Percentiles rank a stretch among this genome's conserved stretches.
These are phyloP conservation scores for Chaetogeoica ovagalla DNA, from an alignment of 2,888 invertebrate genomes.

Conservation along the genomic window DNA sequence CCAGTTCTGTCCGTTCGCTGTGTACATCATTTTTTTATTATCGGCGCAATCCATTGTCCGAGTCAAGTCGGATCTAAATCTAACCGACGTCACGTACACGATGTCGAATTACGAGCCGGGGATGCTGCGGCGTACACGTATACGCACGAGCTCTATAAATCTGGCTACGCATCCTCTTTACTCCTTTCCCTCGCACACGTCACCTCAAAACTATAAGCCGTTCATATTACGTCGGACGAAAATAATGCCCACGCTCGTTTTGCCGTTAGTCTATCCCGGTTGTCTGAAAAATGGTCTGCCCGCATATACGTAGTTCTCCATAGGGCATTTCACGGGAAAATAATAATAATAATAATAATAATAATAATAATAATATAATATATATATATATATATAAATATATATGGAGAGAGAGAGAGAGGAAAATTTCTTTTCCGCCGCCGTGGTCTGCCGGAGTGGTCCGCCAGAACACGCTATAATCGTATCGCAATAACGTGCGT, in stretches of 20 bases:
- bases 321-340: constrained; percentile 6
- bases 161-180: constrained; percentile 9
- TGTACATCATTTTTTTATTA: constrained; percentile 45
- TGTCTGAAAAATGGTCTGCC: not conserved
- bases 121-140: constrained; percentile 24
- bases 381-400: no score
- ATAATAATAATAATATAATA: no score
- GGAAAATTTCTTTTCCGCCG: not conserved
- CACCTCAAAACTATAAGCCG: constrained; percentile 16
- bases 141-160: constrained; percentile 36
- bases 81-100: constrained; percentile 42
- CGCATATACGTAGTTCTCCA: not conserved
- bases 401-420: no score
- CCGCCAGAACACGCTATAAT: not conserved
- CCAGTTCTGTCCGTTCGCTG: not conserved
- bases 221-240: constrained; percentile 38
- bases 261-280: constrained; percentile 5
- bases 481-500: no score
- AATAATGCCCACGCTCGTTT: constrained; percentile 38
- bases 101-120: constrained; percentile 43
- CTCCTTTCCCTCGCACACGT: not conserved
- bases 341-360: constrained; percentile 10
- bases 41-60: constrained; percentile 40
- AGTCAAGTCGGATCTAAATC: constrained; percentile 47
- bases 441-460: not conserved